phyloP scores from a whole-genome alignment of 2,113 vertebrate genomes.

The Solea senegalensis region DNA sequence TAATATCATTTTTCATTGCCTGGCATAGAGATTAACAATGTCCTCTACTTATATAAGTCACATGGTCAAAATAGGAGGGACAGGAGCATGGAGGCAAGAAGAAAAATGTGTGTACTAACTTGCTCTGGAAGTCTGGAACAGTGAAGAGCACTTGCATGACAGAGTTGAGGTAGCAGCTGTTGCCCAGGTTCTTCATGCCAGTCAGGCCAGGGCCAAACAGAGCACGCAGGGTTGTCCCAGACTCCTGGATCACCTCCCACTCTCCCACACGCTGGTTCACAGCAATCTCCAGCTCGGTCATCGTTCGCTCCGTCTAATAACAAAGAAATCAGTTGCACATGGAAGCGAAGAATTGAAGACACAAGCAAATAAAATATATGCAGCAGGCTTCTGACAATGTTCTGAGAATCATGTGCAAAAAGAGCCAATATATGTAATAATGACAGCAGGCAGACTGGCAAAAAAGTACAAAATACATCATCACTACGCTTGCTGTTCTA shows the following conservation, averaged over 20 bases:
- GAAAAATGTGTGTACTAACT: conserved; percentile 83
- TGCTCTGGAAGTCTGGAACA: conserved; percentile 96
- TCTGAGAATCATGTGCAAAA: conserved; percentile 14
- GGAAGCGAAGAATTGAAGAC: not conserved
- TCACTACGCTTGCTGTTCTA: conserved; percentile 23
- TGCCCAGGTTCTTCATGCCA: conserved; percentile 97
- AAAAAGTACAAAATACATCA: conserved; percentile 25
- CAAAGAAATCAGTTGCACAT: not conserved
- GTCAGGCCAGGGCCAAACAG: conserved; percentile 93
- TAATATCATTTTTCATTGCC: not conserved
- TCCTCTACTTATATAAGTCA: not conserved
- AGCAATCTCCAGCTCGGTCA: conserved; percentile 98
- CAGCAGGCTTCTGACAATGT: not conserved
- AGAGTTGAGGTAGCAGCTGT: conserved; percentile 99
- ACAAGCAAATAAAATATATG: not conserved
- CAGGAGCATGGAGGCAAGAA: not conserved
- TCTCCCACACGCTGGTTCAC: conserved; percentile 98
- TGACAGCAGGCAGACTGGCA: conserved; percentile 14
- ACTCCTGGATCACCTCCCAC: conserved; percentile 99
- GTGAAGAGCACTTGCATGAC: conserved; percentile 99
- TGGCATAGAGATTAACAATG: not conserved
- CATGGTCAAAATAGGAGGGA: not conserved
- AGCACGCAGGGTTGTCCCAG: conserved; percentile 90
- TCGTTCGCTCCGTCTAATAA: conserved; percentile 94
- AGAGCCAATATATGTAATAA: not conserved